Base-by-base conservation (phyloP, 35 echinoderm and acorn worm species). In the Acanthaster planci region DNA sequence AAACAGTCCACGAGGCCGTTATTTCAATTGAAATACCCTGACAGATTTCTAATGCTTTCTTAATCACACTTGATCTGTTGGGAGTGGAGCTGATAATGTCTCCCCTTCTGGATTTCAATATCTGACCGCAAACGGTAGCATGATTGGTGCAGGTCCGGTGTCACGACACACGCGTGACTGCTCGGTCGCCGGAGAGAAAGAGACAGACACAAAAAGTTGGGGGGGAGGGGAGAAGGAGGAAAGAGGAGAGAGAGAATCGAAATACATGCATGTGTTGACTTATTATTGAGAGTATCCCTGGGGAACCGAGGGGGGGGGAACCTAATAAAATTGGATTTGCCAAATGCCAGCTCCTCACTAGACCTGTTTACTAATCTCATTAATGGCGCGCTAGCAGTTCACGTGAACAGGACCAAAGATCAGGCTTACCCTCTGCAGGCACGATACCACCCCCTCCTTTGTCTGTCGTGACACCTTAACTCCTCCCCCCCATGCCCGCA, bases 161-260 rank as follows among this genome's bases (percentile, higher is more conserved):
- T 72, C 64, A 72, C 64, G 64, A 72, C 64, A 72, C 64, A 72
- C 64, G 64, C 64, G 64, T 72, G 64, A 72, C 64, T 72, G 64
- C 64, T 72, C 26, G 26, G 34, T 30, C 64, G 34, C 42, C 42
- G 42, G 42, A 47, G 42, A 47, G 42, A 4, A 12, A 47, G 4
- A 47, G 42, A 47, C 42, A 47, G 42, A 47, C 42, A 47, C n/a
- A n/a, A n/a, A n/a, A n/a, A n/a, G n/a, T n/a, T n/a, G n/a, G n/a
- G n/a, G n/a, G n/a, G n/a, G n/a, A n/a, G n/a, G n/a, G n/a, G n/a
- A n/a, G n/a, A n/a, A n/a, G n/a, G n/a, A n/a, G 56, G 29, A 34
- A 26, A 30, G 64, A 34, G 21, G 21, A 19, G 57, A 60, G 57
- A 19, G 27, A 18, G 60, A 29, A 72, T 31, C 26, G 30, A 72